Percentiles rank a stretch among this genome's conserved stretches.
These are phyloP conservation scores for Acrossocheilus wenchowensis DNA, from an alignment of 2,797 vertebrate genomes.

Conservation along the genomic window DNA sequence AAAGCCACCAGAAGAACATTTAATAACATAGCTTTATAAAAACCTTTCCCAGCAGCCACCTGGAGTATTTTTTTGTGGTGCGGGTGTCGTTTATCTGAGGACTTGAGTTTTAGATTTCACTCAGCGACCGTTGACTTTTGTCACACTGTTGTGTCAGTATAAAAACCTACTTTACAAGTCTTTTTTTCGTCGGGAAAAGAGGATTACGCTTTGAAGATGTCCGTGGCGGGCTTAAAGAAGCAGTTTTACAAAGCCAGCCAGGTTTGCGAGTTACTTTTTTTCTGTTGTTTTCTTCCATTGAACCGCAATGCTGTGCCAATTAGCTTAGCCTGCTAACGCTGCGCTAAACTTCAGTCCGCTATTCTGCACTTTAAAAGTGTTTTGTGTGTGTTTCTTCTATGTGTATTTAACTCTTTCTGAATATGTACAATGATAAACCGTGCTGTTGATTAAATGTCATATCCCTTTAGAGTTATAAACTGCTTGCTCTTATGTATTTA, in stretches of 20 bases:
- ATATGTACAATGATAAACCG: not conserved
- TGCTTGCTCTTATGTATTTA: constrained; percentile 5
- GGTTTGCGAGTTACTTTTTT: constrained; percentile 77
- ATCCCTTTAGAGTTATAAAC: not conserved
- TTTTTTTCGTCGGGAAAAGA: constrained; percentile 51
- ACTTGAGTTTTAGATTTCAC: constrained; percentile 48
- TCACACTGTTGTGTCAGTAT: constrained; percentile 39
- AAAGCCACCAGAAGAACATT: constrained; percentile 11
- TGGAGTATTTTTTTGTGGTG: not conserved
- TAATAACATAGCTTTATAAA: not conserved
- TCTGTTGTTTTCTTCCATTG: constrained; percentile 44
- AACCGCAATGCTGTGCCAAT: constrained; percentile 38
- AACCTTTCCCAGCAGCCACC: not conserved
- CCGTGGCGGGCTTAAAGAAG: constrained; percentile 96
- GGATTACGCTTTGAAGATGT: constrained; percentile 82
- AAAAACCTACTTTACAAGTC: not conserved
- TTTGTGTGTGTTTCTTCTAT: not conserved
- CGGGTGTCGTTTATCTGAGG: constrained; percentile 40
- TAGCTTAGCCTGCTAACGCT: constrained; percentile 49
- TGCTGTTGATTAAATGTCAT: constrained; percentile 9
- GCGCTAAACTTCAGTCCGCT: constrained; percentile 25
- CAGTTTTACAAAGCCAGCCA: constrained; percentile 99
- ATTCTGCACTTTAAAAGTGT: not conserved
- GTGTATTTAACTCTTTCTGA: not conserved
- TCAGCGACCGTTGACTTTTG: constrained; percentile 47